Evolutionary conservation across 2,113 vertebrate species (phyloP).

Genomic region (Sinocyclocheilus anophthalmus): DNA sequence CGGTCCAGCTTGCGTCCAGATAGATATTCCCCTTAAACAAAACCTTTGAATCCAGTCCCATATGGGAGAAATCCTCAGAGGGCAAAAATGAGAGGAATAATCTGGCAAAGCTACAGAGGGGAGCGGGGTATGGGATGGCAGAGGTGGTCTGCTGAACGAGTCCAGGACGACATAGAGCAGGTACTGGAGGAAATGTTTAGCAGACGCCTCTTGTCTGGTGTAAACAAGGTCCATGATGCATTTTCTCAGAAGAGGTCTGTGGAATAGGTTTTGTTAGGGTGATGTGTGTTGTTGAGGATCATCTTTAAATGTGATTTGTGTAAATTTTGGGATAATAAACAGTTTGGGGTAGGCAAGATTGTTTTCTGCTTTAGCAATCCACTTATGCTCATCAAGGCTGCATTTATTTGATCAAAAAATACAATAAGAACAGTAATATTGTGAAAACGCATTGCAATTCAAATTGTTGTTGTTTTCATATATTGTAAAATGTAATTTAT

Average conservation of each 20-base stretch:
- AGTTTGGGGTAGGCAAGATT: neutral
- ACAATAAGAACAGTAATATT: neutral
- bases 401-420: neutral
- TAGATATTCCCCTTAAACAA: neutral
- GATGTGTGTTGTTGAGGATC: neutral
- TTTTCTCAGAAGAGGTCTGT: neutral
- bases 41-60: conserved; percentile 6
- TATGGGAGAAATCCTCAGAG: neutral
- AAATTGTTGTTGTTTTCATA: no score
- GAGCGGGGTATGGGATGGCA: neutral
- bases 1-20: neutral
- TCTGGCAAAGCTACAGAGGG: conserved; percentile 1
- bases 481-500: neutral
- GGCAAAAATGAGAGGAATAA: conserved; percentile 2
- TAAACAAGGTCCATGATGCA: neutral
- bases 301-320: neutral
- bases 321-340: neutral
- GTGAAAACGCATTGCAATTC: neutral
- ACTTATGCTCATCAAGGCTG: neutral
- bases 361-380: neutral
- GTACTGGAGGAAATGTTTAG: neutral
- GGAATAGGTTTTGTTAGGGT: neutral
- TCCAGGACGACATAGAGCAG: neutral
- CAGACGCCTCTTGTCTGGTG: neutral
- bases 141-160: neutral